Evolutionary conservation across 2,888 invertebrate species (phyloP).

Genomic region (Antitype chi): DNA sequence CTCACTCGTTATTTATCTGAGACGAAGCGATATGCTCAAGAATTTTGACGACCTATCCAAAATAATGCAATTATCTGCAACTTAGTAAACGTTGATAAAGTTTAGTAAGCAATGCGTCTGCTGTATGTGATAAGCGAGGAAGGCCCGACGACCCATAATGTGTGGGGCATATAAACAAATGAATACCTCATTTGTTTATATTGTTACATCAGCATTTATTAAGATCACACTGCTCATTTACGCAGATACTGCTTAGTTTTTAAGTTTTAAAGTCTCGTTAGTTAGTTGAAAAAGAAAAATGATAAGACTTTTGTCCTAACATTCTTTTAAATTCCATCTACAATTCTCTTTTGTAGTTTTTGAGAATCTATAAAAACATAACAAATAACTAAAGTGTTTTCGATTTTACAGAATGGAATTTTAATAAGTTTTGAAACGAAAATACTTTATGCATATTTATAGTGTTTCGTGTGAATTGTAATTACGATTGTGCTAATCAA

Average conservation of each 20-base stretch:
- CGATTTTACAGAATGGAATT: slow-evolving; percentile 43
- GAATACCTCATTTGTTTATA: too few species aligned
- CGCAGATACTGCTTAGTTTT: slow-evolving; percentile 27
- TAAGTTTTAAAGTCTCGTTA: not conserved
- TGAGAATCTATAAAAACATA: slow-evolving; percentile 38
- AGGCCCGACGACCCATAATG: slow-evolving; percentile 33
- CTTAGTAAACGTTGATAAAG: not conserved
- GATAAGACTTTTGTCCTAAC: slow-evolving; percentile 24
- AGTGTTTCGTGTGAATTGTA: slow-evolving; percentile 58
- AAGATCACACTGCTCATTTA: slow-evolving; percentile 38
- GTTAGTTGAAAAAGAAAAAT: slow-evolving; percentile 14
- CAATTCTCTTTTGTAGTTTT: slow-evolving; percentile 25
- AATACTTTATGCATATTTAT: slow-evolving; percentile 37
- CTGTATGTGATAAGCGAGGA: slow-evolving; percentile 37
- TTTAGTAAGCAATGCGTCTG: not conserved
- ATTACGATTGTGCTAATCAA: slow-evolving; percentile 57
- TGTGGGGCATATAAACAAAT: slow-evolving; percentile 10
- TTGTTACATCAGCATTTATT: slow-evolving; percentile 47
- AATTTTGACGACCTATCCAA: not conserved
- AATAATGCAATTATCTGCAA: not conserved
- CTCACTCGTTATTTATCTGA: slow-evolving; percentile 19
- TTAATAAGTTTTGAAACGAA: slow-evolving; percentile 43
- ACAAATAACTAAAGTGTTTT: slow-evolving; percentile 25
- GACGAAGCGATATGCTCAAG: slow-evolving; percentile 6
- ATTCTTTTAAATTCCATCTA: slow-evolving; percentile 38